Evolutionary conservation across 2,797 vertebrate species (phyloP), one percentile per base, ranked within the genome.

Genomic region (Enteromius treurensis): DNA sequence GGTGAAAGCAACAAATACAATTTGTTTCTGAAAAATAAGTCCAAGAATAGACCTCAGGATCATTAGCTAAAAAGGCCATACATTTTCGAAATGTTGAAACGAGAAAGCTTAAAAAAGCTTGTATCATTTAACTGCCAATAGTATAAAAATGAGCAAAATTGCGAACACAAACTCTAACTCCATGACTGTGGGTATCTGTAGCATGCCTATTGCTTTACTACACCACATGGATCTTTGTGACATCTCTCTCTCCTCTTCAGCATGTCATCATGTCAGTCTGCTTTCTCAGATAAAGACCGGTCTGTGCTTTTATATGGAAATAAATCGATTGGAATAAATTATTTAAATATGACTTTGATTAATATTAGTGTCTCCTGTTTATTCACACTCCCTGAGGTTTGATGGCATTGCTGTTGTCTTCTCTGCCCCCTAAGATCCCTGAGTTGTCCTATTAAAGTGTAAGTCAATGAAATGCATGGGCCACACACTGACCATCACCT

Each of bases 391-490:
- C n/a, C 37, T 60, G 17, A 29, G 32, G n/a, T 79, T 64, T 23
- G 26, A 45, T 60, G 17, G 26, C n/a, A 19, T 21, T 77, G 29
- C 40, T 69, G 34, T 75, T 70, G 51, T 79, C 71, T 29, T 83
- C n/a, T 79, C 14, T 19, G 14, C 21, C 10, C 37, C 34, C 17
- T 70, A 47, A 45, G 42, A 67, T 51, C 13, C 14, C 17, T n/a
- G 21, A 21, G 58, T n/a, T 53, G 26, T 5, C 10, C 51, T 70
- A 65, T 42, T 40, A 1, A 29, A n/a, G 32, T 62, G 73, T 11
- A 76, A 75, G 51, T 69, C 77, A 77, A 81, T 81, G 42, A 49
- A 68, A 86, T 32, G 37, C n/a, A 64, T 74, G 65, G 69, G 17
- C 34, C 19, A 34, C 21, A 71, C 60, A 37, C 67, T 62, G 70